Percentiles rank a stretch among this genome's conserved stretches.
These are phyloP conservation scores for Astyanax mexicanus DNA, from an alignment of 2,797 vertebrate species.

Conservation along the genomic window DNA sequence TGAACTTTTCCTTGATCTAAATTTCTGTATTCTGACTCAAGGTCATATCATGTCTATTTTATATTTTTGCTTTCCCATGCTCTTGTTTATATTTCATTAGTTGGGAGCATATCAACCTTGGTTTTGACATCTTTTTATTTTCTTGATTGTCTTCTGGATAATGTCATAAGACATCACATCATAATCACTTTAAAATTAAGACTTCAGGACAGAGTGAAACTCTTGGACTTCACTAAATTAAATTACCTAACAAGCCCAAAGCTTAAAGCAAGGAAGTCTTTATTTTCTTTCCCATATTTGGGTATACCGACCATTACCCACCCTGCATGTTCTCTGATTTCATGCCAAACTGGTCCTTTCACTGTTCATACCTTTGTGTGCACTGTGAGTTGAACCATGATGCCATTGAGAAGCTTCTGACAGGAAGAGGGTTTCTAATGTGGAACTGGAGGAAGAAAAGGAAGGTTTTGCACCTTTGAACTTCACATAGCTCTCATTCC, in stretches of 20 bases:
- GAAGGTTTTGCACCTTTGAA: constrained; percentile 1
- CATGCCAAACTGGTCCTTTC: not conserved
- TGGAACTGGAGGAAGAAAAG: not conserved
- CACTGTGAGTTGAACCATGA: not conserved
- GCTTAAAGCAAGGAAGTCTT: too few relatives aligned
- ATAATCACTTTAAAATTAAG: not conserved
- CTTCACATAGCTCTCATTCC: constrained; percentile 38
- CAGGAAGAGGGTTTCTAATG: not conserved
- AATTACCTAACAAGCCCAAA: not conserved
- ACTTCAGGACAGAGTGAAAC: not conserved
- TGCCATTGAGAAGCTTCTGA: not conserved
- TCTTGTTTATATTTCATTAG: not conserved
- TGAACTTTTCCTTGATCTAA: not conserved
- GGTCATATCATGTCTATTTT: not conserved
- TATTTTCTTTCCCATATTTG: not conserved
- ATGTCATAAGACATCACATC: not conserved
- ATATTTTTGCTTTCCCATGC: not conserved
- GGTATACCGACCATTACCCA: not conserved
- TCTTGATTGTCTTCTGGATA: too few relatives aligned
- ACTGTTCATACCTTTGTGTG: not conserved
- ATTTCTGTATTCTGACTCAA: not conserved
- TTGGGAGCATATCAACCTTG: not conserved
- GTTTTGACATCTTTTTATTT: not conserved
- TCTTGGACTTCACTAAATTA: not conserved
- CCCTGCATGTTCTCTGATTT: not conserved